Conservation (phyloP, 2,113 vertebrate species). For the Dryoscopus gambensis region DNA sequence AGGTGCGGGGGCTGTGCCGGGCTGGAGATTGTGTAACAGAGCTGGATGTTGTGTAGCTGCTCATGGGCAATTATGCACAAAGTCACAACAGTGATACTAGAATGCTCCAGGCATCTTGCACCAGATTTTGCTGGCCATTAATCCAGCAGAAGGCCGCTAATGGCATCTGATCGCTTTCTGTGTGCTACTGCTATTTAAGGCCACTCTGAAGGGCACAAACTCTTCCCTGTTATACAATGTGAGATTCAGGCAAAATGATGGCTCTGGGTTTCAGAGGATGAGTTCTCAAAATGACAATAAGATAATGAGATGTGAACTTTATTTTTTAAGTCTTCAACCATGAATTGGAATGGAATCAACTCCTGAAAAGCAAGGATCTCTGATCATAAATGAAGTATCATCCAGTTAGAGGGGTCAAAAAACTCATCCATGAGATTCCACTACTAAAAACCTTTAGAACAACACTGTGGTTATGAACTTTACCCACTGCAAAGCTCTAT, state of each 20-base stretch:
- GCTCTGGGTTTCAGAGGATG: neutral
- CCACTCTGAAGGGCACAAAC: constrained; percentile 1
- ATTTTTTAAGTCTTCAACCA: neutral
- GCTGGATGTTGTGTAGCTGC: neutral
- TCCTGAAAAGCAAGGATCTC: neutral
- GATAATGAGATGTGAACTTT: neutral
- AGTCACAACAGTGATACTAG: neutral
- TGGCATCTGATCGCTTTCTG: neutral
- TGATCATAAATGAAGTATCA: neutral
- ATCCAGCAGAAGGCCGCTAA: constrained; percentile 28
- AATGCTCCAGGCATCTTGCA: neutral
- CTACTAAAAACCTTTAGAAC: neutral
- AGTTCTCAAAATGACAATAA: neutral
- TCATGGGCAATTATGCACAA: neutral
- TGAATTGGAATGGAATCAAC: neutral
- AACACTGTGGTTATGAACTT: neutral
- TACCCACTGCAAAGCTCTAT: neutral
- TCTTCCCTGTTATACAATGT: neutral
- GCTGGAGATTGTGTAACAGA: neutral
- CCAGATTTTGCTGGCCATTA: constrained; percentile 5
- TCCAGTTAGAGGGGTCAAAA: neutral
- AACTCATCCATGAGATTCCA: neutral
- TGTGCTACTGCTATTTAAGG: neutral
- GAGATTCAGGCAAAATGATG: neutral
- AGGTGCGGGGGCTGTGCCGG: accelerated